These are phyloP conservation scores for Phrynocephalus versicolor DNA, from an alignment of 2,113 vertebrate genomes.

Conservation along the genomic window DNA sequence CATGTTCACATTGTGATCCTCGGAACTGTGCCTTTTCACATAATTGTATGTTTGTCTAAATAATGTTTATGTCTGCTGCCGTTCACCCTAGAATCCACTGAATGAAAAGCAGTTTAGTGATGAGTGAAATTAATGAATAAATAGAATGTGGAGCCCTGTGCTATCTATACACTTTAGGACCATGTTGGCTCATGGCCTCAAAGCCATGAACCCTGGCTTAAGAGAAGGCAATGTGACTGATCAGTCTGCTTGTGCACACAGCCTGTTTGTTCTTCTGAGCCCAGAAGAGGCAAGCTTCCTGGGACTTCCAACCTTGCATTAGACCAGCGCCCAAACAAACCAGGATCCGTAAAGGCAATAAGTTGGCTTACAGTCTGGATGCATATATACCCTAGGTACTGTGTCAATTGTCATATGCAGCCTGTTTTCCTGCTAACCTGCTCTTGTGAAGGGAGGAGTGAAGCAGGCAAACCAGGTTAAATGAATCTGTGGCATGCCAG, in stretches of 20 bases:
- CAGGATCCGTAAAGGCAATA: neutral
- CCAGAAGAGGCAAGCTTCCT: neutral
- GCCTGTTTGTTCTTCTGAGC: neutral
- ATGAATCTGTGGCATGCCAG: neutral
- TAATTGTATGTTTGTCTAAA: neutral
- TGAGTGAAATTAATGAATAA: neutral
- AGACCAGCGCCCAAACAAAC: neutral
- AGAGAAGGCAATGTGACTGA: neutral
- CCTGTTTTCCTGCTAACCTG: neutral
- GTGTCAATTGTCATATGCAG: neutral
- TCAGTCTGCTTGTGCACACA: neutral
- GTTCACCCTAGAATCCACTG: neutral
- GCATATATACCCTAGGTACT: neutral
- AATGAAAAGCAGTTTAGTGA: neutral
- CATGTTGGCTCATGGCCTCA: neutral
- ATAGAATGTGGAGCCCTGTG: neutral
- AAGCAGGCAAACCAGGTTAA: neutral
- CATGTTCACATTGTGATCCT: neutral
- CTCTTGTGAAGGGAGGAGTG: neutral
- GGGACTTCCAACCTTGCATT: neutral
- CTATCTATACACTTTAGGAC: neutral
- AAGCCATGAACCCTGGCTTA: neutral
- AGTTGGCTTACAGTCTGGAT: neutral
- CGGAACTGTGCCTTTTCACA: neutral
- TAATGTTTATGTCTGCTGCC: neutral